These are phyloP conservation scores for Phymatocera aterrima DNA, from an alignment of 2,888 invertebrate species.

Conservation along the genomic window DNA sequence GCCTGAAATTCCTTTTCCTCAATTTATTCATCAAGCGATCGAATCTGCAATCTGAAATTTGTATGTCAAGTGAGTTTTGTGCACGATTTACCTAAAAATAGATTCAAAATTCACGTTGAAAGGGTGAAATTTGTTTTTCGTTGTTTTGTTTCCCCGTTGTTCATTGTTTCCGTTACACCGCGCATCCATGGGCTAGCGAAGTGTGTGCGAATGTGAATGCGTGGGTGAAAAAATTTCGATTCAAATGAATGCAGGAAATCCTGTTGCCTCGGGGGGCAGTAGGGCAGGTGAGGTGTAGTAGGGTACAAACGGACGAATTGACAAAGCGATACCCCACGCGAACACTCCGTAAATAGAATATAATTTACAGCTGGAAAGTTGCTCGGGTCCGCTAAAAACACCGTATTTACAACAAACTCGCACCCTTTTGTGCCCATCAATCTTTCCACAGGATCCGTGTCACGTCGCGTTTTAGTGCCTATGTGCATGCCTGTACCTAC, in stretches of 20 bases:
- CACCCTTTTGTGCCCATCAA: slow-evolving; percentile 30
- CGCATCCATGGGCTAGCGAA: neutral
- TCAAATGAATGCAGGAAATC: slow-evolving; percentile 37
- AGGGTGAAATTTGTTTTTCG: neutral
- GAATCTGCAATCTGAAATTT: too few relatives aligned
- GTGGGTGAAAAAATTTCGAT: slow-evolving; percentile 28
- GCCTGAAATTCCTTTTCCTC: too few relatives aligned
- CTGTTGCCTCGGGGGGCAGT: neutral
- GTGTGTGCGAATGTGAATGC: neutral
- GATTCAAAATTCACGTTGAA: neutral
- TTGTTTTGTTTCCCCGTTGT: neutral
- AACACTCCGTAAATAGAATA: slow-evolving; percentile 42
- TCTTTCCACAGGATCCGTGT: slow-evolving; percentile 6
- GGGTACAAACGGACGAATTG: slow-evolving; percentile 32
- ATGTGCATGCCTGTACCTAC: too few relatives aligned
- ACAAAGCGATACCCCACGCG: slow-evolving; percentile 29
- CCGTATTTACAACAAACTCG: slow-evolving; percentile 20
- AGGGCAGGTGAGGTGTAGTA: too few relatives aligned
- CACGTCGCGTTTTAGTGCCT: neutral
- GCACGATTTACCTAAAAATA: too few relatives aligned
- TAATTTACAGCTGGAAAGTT: slow-evolving; percentile 16
- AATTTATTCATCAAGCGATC: too few relatives aligned
- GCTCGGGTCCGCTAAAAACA: slow-evolving; percentile 38
- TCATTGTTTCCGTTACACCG: neutral
- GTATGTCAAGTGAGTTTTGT: too few relatives aligned